Base-by-base conservation (phyloP, 2,888 invertebrate species). In the Melinaea menophilus region DNA sequence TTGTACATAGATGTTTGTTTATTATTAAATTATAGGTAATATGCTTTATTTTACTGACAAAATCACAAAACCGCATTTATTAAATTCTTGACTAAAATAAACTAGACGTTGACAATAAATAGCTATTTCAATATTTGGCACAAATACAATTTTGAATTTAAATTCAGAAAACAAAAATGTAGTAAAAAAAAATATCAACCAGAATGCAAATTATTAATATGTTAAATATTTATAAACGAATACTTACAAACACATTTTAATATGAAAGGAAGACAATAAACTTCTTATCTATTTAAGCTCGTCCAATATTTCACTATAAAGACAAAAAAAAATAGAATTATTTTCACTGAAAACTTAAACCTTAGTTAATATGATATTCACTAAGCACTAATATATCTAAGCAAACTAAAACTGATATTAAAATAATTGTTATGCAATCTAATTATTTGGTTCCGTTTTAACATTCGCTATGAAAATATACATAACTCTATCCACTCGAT, bases 401-500 rank as follows among this genome's bases (percentile, higher is more conserved):
- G 22, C 51, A 51, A 51, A 51, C 1, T 9, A 51, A 51, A 3
- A 22, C 7, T 51, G 4, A 51, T 51, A 51, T 51, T 3, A 51
- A 48, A 51, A 31, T 60, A 56, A 68, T 61, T 63, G 56, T 65
- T 68, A 62, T 65, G 65, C 67, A 67, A 61, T 64, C 69, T 70
- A 70, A 55, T 87, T 86, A 86, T 84, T 88, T 90, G 89, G 89
- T 89, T 90, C 90, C 86, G 81, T 86, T 51, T 90, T 88, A 88
- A 89, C 86, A 85, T 83, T 82, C 73, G 86, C 87, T 90, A 90
- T 86, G 87, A 90, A 90, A 90, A 90, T 90, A 90, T 89, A 88
- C 86, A 88, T 84, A 82, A 80, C 77, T 81, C 78, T 84, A 84
- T 79, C 75, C 75, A 76, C 77, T 78, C 71, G 73, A 76, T 81